Percentiles rank a stretch among this genome's conserved stretches.
phyloP scores from a whole-genome alignment of 92 coral and sea anemone species.

The Epizoanthus ramosus region DNA sequence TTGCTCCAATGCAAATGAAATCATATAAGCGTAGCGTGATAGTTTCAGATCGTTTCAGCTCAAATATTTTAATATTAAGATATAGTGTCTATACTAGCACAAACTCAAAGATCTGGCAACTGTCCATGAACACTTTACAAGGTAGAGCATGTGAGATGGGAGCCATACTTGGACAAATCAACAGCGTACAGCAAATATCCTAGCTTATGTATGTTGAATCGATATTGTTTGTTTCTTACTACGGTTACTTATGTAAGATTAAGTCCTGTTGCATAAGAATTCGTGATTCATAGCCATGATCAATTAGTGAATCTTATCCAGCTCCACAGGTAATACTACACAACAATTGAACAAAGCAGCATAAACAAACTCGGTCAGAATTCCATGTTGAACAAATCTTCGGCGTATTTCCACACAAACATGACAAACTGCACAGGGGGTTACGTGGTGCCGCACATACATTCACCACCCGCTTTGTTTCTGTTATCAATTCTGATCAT shows the following conservation, averaged over 20 bases:
- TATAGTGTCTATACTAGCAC: too few species aligned
- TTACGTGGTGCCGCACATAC: too few species aligned
- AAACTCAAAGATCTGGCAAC: not conserved
- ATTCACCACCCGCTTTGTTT: too few species aligned
- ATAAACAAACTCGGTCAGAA: not conserved
- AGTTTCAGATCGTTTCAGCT: slow-evolving; percentile 35
- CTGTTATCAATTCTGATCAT: not conserved
- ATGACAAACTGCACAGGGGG: not conserved
- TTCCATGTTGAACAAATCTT: slow-evolving; percentile 5
- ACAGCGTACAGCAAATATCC: too few species aligned
- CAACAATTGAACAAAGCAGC: slow-evolving; percentile 10
- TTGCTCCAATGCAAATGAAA: not conserved
- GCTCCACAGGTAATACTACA: not conserved
- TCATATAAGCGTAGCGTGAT: slow-evolving; percentile 23
- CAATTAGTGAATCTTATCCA: not conserved
- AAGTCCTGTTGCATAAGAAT: not conserved
- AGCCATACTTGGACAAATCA: not conserved
- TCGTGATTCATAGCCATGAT: not conserved
- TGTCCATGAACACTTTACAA: not conserved
- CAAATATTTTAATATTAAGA: not conserved
- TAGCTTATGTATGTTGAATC: too few species aligned
- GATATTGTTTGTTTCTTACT: too few species aligned
- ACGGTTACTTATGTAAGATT: too few species aligned
- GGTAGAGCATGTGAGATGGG: not conserved
- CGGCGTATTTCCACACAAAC: slow-evolving; percentile 15